A percentile compares a stretch with the other conserved stretches of the same genome.
Conservation (phyloP, 2,113 vertebrate genomes). For the Pionites leucogaster region DNA sequence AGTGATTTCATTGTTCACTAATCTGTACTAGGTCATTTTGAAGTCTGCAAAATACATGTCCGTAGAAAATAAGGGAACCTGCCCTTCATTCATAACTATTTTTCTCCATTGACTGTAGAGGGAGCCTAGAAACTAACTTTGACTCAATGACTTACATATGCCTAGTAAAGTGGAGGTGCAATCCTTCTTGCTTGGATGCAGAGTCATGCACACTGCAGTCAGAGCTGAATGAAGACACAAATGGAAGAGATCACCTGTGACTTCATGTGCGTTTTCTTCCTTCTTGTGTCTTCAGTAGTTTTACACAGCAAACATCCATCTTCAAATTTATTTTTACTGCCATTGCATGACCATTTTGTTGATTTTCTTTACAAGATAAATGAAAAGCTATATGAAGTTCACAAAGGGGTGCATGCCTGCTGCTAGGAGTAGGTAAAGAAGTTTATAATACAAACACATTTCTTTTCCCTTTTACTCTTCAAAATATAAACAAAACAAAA, state of each 20-base stretch:
- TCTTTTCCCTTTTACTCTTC: not conserved
- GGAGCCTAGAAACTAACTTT: constrained; percentile 54
- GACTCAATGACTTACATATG: not conserved
- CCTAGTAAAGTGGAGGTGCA: not conserved
- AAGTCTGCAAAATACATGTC: not conserved
- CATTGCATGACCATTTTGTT: not conserved
- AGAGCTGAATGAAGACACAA: not conserved
- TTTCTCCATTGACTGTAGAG: constrained; percentile 49
- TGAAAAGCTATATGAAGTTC: not conserved
- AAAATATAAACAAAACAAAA: not conserved
- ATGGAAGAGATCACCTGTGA: not conserved
- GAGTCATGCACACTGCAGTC: not conserved
- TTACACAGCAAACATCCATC: not conserved
- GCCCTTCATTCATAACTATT: not conserved
- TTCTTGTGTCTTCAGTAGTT: not conserved
- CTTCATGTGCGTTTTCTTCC: not conserved
- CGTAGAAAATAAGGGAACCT: not conserved
- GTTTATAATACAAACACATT: not conserved
- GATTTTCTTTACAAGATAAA: not conserved
- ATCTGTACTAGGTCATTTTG: not conserved
- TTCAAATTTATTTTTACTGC: not conserved
- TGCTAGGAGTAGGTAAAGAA: not conserved
- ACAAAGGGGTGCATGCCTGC: accelerated
- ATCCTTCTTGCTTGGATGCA: not conserved
- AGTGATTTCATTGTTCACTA: not conserved